Evolutionary conservation across 2,113 vertebrate genomes (phyloP), one percentile per base, ranked within the genome.

Genomic region (Tragelaphus strepsiceros): DNA sequence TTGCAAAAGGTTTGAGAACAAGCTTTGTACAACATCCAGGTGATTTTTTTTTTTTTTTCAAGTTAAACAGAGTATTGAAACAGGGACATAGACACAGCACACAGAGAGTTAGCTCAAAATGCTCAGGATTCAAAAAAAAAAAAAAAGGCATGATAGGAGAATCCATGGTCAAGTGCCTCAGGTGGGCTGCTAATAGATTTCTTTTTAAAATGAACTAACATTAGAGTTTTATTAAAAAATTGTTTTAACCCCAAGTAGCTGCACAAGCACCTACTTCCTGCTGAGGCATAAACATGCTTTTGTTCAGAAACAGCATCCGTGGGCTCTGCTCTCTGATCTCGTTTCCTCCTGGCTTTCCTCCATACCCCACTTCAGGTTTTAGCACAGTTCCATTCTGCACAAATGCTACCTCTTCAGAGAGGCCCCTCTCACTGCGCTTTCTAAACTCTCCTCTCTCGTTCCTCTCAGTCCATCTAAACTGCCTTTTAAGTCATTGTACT

Each of bases 161-260:
- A 43, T 43, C 49, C 8, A 58, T 58, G 59, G 32, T 51, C 53
- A 90, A 74, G 22, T 32, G 10, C 26, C 15, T n/a, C 28, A 53
- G 56, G 46, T 17, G 2, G 16, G 10, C 10, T 83, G 22, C 30
- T 24, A 21, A 16, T 12, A 56, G 49, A 49, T 43, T 88, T 28
- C 61, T 90, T 91, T 24, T 7, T 86, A 61, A 86, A 95, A 91
- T 77, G 61, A 88, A 16, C 21, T 71, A 74, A 62, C 53, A 51
- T 78, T 9, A 53, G 51, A 64, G 3, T 15, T 3, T 32, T 39
- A 51, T 53, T 0, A 14, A 26, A 26, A 26, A n/a, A 19, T 24
- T 82, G 19, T 54, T 82, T 82, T 82, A 78, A 62, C 3, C 8
- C 6, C 14, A 59, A 54, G 5, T 58, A n/a, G 30, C 12, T 28